phyloP scores from a whole-genome alignment of 2,888 invertebrate genomes.

The Cephus nigrinus region DNA sequence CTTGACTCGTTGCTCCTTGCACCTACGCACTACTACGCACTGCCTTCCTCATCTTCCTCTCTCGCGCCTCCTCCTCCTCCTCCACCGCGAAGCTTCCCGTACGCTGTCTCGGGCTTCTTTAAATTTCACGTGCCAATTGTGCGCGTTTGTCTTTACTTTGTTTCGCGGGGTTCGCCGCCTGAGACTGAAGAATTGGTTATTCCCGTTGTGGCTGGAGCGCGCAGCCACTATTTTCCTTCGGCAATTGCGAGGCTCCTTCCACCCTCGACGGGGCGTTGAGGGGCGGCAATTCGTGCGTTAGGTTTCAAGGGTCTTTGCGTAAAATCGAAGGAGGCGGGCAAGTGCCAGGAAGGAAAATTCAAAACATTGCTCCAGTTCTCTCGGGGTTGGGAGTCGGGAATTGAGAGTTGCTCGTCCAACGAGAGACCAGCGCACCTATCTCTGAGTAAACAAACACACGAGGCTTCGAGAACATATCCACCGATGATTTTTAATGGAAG shows the following conservation, averaged over 20 bases:
- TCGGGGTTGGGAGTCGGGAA: too few species aligned
- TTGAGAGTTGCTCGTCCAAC: too few species aligned
- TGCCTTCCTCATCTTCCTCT: conserved; percentile 28
- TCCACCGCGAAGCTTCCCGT: conserved; percentile 7
- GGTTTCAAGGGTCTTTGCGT: not conserved
- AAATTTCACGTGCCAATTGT: conserved; percentile 66
- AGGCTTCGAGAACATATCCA: too few species aligned
- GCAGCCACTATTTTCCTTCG: too few species aligned
- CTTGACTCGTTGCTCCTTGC: conserved; percentile 10
- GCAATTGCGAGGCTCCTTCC: too few species aligned
- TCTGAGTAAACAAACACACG: conserved; percentile 65
- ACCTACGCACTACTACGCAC: not conserved
- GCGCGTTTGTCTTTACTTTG: conserved; percentile 57
- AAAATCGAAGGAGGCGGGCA: not conserved
- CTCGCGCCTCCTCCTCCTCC: conserved; percentile 3
- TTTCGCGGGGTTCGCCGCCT: conserved; percentile 20
- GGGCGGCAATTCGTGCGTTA: not conserved
- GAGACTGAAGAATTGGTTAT: too few species aligned
- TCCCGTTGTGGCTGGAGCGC: too few species aligned
- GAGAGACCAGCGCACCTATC: conserved; percentile 22
- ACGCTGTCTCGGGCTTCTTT: conserved; percentile 46
- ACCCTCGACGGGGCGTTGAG: not conserved
- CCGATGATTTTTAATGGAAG: too few species aligned
- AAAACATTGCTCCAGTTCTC: too few species aligned
- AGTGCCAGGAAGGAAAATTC: too few species aligned